phyloP scores from a whole-genome alignment of 2,113 vertebrate genomes.

The Numenius arquata region DNA sequence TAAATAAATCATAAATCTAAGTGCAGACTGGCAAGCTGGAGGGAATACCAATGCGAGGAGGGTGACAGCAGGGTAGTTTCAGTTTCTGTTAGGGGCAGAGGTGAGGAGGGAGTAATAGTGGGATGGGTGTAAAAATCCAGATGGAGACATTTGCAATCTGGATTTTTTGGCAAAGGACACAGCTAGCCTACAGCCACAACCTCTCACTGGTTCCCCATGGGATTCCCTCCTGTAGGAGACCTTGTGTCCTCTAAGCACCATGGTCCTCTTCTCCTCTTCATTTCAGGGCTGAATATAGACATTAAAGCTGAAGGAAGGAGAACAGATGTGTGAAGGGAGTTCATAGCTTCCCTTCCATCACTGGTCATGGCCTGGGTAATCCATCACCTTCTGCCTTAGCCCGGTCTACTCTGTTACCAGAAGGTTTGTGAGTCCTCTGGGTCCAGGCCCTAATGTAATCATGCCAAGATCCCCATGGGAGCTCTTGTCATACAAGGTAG shows the following conservation, averaged over 20 bases:
- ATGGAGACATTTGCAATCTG: not conserved
- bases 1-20: conserved; percentile 82
- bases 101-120: not conserved
- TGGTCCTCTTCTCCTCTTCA: accelerated
- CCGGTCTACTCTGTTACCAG: not conserved
- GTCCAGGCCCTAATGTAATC: not conserved
- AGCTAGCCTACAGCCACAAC: not conserved
- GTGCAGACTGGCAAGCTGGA: conserved; percentile 29
- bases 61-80: not conserved
- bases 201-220: not conserved
- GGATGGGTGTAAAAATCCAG: not conserved
- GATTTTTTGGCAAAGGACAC: not conserved
- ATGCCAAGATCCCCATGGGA: not conserved
- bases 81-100: not conserved
- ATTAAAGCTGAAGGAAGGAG: not conserved
- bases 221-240: not conserved
- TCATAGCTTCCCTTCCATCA: not conserved
- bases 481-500: not conserved
- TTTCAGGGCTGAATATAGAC: not conserved
- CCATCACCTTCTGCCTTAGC: not conserved
- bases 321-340: not conserved
- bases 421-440: not conserved
- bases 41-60: conserved; percentile 62
- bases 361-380: not conserved
- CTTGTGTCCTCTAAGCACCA: not conserved